Evolutionary conservation across 2,797 vertebrate genomes (phyloP), one percentile per base, ranked within the genome.

Genomic region (Xiphorhynchus erythropygius): DNA sequence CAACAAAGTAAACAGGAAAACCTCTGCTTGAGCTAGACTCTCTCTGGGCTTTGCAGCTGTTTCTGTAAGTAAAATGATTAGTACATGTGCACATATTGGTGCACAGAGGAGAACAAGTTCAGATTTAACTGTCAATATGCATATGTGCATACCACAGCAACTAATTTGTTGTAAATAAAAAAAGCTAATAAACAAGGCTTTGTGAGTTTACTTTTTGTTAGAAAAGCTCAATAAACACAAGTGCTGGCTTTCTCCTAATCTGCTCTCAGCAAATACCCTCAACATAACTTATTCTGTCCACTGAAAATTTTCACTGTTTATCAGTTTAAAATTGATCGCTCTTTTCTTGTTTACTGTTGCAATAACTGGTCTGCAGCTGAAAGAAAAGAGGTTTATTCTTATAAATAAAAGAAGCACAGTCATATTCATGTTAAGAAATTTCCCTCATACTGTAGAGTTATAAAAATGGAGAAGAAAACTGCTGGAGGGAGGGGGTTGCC

Each of bases 321-420:
- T 94, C 81, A 68, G 41, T 93, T 95, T 96, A 91, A 92, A 92
- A 95, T 91, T 77, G 92, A 96, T 95, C 21, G 4, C 53, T 60
- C 30, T 64, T 84, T 91, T 92, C 71, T 85, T 93, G 73, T 85
- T 90, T 90, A 90, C 56, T 67, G 24, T 60, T 92, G 88, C 77
- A 96, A 77, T 83, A 92, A 77, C 2, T 6, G 55, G 46, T 92
- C 78, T 85, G 30, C 60, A 90, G 53, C 17, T 35, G 21, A 79
- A 92, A 77, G 6, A 73, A 84, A 47, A 35, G 2, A 11, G 8
- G 0, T 30, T 91, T 84, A 56, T 83, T 76, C 42, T 75, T 46
- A 57, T 19, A 79, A 82, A 84, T 76, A 88, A 84, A 86, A 82
- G 13, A 37, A 88, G 49, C 35, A 69, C 7, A 56, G 39, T 59